phyloP scores from a whole-genome alignment of 2,797 vertebrate species.

The Scyliorhinus canicula region DNA sequence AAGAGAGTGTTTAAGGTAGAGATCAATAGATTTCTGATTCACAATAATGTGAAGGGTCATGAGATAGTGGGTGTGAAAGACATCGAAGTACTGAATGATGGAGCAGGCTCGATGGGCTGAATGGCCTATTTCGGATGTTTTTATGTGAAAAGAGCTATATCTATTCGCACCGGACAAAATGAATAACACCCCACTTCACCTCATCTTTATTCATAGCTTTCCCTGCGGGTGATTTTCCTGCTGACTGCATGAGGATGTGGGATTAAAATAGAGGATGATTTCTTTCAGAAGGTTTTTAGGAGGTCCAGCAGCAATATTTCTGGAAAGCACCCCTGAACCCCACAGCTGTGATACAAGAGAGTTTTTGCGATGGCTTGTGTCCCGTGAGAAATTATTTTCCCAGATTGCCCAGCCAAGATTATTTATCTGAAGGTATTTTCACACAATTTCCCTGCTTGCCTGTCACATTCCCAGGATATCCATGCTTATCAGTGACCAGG shows the following conservation, averaged over 20 bases:
- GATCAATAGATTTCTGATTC: no score
- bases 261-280: neutral
- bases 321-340: neutral
- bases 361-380: neutral
- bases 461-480: neutral
- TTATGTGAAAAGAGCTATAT: neutral
- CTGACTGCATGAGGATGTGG: neutral
- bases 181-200: neutral
- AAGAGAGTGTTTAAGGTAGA: no score
- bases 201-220: neutral
- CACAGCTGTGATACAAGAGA: neutral
- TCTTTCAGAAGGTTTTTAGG: neutral
- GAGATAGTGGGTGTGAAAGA: no score
- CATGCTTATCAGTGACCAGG: slow-evolving; percentile 43
- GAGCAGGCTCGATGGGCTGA: neutral
- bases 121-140: neutral
- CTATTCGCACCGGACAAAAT: neutral
- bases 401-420: neutral
- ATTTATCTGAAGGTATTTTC: slow-evolving; percentile 30
- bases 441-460: neutral
- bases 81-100: neutral
- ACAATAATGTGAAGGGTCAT: no score
- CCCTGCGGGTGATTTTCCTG: neutral
- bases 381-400: neutral
- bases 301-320: neutral